A percentile compares a stretch with the other conserved stretches of the same genome.
These are phyloP conservation scores for Oncorhynchus masou DNA, from an alignment of 2,113 vertebrate species.

Conservation along the genomic window DNA sequence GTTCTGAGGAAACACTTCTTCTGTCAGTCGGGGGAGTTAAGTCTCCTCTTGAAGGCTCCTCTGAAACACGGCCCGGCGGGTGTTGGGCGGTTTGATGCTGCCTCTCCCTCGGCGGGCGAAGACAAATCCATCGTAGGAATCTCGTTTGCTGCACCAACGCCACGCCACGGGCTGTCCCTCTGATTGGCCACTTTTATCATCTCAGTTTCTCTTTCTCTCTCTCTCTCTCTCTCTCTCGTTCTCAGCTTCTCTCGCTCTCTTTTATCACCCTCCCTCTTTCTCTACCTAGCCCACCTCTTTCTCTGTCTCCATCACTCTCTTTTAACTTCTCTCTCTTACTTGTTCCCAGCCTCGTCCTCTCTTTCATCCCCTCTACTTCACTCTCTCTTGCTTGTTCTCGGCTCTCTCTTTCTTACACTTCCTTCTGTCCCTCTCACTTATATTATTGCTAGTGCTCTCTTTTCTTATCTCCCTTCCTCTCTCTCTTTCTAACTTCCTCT, in stretches of 20 bases:
- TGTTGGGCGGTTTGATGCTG: conserved; percentile 3
- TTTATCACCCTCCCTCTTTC: not conserved
- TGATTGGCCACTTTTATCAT: not conserved
- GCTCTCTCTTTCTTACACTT: conserved; percentile 13
- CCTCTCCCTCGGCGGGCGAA: not conserved
- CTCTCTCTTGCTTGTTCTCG: not conserved
- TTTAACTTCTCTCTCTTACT: not conserved
- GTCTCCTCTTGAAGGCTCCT: not conserved
- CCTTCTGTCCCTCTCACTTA: too few species aligned
- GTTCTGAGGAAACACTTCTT: not conserved
- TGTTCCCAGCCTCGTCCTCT: not conserved
- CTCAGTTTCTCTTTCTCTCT: not conserved
- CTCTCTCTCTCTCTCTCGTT: not conserved
- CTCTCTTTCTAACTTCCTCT: not conserved
- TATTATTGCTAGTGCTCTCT: not conserved
- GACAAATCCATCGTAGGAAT: conserved; percentile 12
- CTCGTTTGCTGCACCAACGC: conserved; percentile 1
- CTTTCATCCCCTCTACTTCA: not conserved
- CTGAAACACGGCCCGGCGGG: conserved; percentile 27
- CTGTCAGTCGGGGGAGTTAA: not conserved
- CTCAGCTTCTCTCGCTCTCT: not conserved
- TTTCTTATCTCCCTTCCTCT: too few species aligned
- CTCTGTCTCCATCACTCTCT: not conserved
- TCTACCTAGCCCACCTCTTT: not conserved
- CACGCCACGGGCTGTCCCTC: not conserved